Evolutionary conservation across 1,140 invertebrate species (phyloP).

Genomic region (Sycophaga agraensis): DNA sequence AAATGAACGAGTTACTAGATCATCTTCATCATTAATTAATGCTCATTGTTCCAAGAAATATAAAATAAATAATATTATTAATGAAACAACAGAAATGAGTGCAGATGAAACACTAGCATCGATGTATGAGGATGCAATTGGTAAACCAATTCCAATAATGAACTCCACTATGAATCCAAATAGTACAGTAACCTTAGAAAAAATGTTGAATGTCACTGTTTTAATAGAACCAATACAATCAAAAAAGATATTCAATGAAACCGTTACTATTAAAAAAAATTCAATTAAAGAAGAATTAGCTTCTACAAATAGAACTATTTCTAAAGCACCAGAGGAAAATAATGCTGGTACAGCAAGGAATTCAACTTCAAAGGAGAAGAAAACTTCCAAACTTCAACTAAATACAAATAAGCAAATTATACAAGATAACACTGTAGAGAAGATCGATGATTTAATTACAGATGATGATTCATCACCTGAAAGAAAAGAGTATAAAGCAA

Average conservation of each 20-base stretch:
- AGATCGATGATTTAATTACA: slow-evolving; percentile 44
- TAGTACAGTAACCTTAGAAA: slow-evolving; percentile 34
- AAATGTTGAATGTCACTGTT: slow-evolving; percentile 44
- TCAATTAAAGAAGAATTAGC: slow-evolving; percentile 13
- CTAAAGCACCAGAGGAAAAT: slow-evolving; percentile 7
- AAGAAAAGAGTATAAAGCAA: slow-evolving; percentile 27
- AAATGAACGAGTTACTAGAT: slow-evolving; percentile 11
- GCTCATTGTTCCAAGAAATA: neutral
- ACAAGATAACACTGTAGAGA: slow-evolving; percentile 14
- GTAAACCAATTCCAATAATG: slow-evolving; percentile 45
- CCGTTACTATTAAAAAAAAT: slow-evolving; percentile 34
- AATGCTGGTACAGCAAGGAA: neutral
- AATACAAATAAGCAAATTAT: neutral
- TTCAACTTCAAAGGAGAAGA: neutral
- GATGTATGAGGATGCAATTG: slow-evolving; percentile 52
- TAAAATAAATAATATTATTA: slow-evolving; percentile 29
- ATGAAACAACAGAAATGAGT: slow-evolving; percentile 33
- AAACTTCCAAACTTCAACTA: neutral
- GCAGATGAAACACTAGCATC: slow-evolving; percentile 38
- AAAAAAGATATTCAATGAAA: slow-evolving; percentile 38
- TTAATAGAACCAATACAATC: slow-evolving; percentile 38
- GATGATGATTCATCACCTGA: slow-evolving; percentile 53
- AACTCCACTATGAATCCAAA: slow-evolving; percentile 52
- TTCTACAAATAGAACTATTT: neutral
- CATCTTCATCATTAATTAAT: slow-evolving; percentile 15